Evolutionary conservation across 2,797 vertebrate genomes (phyloP), one percentile per base, ranked within the genome.

Genomic region (Channallabes apus): DNA sequence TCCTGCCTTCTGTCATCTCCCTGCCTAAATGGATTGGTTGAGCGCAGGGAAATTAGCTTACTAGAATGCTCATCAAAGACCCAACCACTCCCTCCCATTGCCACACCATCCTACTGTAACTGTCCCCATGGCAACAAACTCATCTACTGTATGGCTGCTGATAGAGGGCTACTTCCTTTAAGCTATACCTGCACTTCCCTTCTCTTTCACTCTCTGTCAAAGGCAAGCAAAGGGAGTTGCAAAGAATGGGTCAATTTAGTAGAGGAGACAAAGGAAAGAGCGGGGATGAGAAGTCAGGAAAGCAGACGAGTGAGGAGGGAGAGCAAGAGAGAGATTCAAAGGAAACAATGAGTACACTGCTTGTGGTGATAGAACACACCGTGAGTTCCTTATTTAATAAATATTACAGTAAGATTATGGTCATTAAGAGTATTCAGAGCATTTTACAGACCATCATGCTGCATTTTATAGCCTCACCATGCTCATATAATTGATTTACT

Each of bases 101-200:
- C 92, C 90, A 93, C 91, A 91, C 94, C 92, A 93, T 94, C 94
- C 92, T n/a, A n/a, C n/a, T n/a, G n/a, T 94, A 79, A 88, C 91
- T 92, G 91, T 95, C 94, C 94, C 95, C 95, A 95, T 96, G 93
- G 94, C 94, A 96, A 95, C 95, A 93, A 92, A 92, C 93, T 95
- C 94, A 92, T 94, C 92, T 91, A 46, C 46, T 38, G 46, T 46
- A 88, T 89, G 91, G 91, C 90, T 88, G 89, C 91, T 94, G 93
- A 93, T 92, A 91, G 91, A 93, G 90, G 62, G 89, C 91, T 90
- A 89, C 91, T 92, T 93, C 90, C 90, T 90, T 77, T 62, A 83
- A 83, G 87, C 80, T 62, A 90, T 81, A 91, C 88, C 92, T 90
- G 89, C 93, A 94, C 93, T 93, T 86, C 32, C 67, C n/a, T 62